Evolutionary conservation across 1,140 invertebrate species (phyloP), one percentile per base, ranked within the genome.

Genomic region (Meteorus sp.): DNA sequence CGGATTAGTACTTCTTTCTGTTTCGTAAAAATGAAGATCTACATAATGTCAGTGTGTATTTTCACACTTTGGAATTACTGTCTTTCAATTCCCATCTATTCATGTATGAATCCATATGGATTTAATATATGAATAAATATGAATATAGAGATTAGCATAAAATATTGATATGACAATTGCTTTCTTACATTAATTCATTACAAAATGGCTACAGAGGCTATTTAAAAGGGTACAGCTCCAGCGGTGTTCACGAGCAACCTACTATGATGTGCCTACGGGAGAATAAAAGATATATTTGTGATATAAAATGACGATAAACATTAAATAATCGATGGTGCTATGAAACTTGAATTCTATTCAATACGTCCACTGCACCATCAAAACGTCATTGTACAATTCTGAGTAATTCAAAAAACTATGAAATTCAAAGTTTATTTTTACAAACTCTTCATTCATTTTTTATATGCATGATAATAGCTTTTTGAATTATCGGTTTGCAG

Each of bases 201-300:
- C 56, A 62, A 62, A 62, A 62, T 60, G 29, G 55, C 62, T 64
- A 61, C 59, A 64, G 53, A 73, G 69, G 66, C 67, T 68, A 69
- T n/a, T n/a, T 70, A 69, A 73, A 68, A 62, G 70, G 66, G 66
- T 69, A 71, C 71, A 73, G 70, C 68, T 74, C 69, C 74, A 73
- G 70, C 72, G 70, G 71, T 78, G 73, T 78, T 74, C 70, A 78
- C 72, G 74, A 79, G 74, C 76, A 76, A 78, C 76, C 72, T 79
- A 79, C 75, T 72, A 72, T 77, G 71, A 67, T 75, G 72, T 76
- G 67, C 67, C 72, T 76, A 76, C 70, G 60, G 68, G 71, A 70
- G 68, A 65, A 52, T 64, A 62, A 66, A 71, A 66, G 64, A 61
- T 67, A 71, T 66, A 66, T 43, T 60, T 55, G 39, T 60, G 60